Percentiles rank a stretch among this genome's conserved stretches.
These are phyloP conservation scores for Aphidoletes aphidimyza DNA, from an alignment of 2,888 invertebrate species.

Conservation along the genomic window DNA sequence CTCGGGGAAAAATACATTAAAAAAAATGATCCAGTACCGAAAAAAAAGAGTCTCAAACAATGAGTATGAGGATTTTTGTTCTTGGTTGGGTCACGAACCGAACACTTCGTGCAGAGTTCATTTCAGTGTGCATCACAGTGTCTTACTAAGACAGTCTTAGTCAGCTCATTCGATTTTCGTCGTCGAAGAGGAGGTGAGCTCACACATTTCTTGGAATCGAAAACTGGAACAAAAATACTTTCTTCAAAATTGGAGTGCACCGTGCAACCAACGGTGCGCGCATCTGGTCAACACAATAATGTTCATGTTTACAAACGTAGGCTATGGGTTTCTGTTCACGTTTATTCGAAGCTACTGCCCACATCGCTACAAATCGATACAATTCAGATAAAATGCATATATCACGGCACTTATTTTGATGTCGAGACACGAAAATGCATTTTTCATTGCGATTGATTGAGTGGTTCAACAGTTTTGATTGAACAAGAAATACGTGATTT, in stretches of 20 bases:
- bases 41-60: neutral
- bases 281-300: neutral
- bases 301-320: slow-evolving; percentile 5
- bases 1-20: neutral
- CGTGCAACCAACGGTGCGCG: neutral
- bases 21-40: neutral
- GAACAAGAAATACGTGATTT: slow-evolving; percentile 34
- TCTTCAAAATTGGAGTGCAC: neutral
- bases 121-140: neutral
- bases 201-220: slow-evolving; percentile 28
- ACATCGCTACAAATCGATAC: slow-evolving; percentile 37
- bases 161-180: neutral
- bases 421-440: neutral
- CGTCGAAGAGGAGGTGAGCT: neutral
- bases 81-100: neutral
- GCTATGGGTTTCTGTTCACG: neutral
- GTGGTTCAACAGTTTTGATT: slow-evolving; percentile 40
- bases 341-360: neutral
- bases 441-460: neutral
- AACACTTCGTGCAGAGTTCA: slow-evolving; percentile 21
- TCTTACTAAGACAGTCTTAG: neutral
- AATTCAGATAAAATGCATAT: slow-evolving; percentile 9
- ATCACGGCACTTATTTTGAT: neutral
- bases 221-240: too few relatives aligned
- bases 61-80: slow-evolving; percentile 7